Base-by-base conservation (phyloP, 2,113 vertebrate genomes). In the Myocastor coypus region DNA sequence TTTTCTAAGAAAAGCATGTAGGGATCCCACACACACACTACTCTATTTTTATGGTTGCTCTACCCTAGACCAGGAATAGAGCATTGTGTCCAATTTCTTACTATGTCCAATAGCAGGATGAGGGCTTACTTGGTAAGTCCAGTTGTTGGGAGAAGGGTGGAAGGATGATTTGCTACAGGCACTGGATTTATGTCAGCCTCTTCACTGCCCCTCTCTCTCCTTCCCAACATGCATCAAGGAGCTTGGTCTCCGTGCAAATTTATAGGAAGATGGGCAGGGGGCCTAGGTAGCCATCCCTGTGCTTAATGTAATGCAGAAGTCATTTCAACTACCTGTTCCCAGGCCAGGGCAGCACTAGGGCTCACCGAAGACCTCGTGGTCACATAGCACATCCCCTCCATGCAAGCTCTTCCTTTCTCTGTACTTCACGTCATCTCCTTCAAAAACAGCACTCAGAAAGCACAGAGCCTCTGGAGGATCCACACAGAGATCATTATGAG, bases 281-380 rank as follows among this genome's bases (percentile, higher is more conserved):
- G 68, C 30, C 83, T 32, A 10, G 30, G 55, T 2, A 26, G 24
- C 40, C 5, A 13, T 32, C 83, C 64, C 77, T 59, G 50, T 14
- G 24, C 40, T 19, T 40, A n/a, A n/a, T 0, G 63, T 42, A 26
- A 57, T 37, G 17, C 11, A 14, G 7, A 64, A 30, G 11, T 64
- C 61, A 46, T 8, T 37, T 28, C 55, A n/a, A 46, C 37, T 11
- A 20, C 6, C 34, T 17, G 3, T 12, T 3, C 42, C 46, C 14
- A 3, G 12, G 37, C 71, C 64, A 10, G 22, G 32, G 20, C 8
- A 34, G n/a, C 73, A 30, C 24, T 0, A 0, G 12, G 52, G 52
- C 6, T 12, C 30, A 66, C 30, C 8, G n/a, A 28, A 46, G 69
- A 57, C 16, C 9, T 3, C 2, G 0, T 0, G 3, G 19, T 5